These are phyloP conservation scores for Trichopoda pennipes DNA, from an alignment of 2,888 invertebrate species.

Conservation along the genomic window DNA sequence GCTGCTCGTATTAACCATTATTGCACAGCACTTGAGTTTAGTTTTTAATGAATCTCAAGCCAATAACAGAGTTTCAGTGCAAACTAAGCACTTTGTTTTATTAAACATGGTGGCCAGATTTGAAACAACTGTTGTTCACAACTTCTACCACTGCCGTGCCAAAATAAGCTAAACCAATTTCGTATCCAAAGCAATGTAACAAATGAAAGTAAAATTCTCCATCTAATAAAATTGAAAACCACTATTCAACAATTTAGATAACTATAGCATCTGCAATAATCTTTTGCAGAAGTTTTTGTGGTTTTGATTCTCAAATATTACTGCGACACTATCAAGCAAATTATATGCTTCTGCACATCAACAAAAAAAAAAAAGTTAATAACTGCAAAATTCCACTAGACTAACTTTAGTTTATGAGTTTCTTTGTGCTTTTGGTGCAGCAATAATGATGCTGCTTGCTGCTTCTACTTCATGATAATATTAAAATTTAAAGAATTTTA, in stretches of 20 bases:
- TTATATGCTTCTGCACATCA: too few species aligned
- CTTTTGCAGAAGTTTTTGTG: slow-evolving; percentile 8
- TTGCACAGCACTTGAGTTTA: slow-evolving; percentile 2
- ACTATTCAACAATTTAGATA: slow-evolving; percentile 11
- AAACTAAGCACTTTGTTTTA: background rate
- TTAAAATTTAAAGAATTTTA: too few species aligned
- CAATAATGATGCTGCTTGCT: too few species aligned
- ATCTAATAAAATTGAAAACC: background rate
- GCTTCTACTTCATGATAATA: too few species aligned
- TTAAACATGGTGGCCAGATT: background rate
- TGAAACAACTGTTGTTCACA: slow-evolving; percentile 14
- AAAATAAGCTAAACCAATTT: slow-evolving; percentile 11
- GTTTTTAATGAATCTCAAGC: background rate
- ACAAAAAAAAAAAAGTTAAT: too few species aligned
- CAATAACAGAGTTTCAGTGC: background rate
- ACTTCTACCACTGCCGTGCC: background rate
- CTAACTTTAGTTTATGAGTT: too few species aligned
- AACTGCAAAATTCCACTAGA: too few species aligned
- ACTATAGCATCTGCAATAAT: slow-evolving; percentile 19
- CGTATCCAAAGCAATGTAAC: background rate
- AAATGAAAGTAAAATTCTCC: background rate
- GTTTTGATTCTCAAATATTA: background rate
- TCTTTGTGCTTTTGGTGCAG: too few species aligned
- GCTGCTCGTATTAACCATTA: background rate
- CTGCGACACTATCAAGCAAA: background rate